Base-by-base conservation (phyloP, 2,797 vertebrate genomes). In the Cichlasoma orientale region DNA sequence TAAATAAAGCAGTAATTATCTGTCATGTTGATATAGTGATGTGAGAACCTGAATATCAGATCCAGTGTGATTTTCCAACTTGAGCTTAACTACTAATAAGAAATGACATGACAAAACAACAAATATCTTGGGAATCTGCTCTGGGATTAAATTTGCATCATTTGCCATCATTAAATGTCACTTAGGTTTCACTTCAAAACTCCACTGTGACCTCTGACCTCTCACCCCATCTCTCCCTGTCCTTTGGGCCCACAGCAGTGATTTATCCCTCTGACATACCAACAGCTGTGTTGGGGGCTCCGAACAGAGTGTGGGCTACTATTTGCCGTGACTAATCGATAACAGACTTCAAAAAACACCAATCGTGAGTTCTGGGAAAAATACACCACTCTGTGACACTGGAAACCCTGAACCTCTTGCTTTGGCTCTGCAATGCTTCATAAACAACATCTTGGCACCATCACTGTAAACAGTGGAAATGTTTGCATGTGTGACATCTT, bases 271-370 rank as follows among this genome's bases (percentile, higher is more conserved):
- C 90, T 92, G 92, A 94, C 94, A 96, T 93, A 92, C 94, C 92
- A 94, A 94, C 96, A 96, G 96, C 96, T 96, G 95, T 93, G 91
- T 92, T 92, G 92, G 88, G 92, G 94, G 92, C 90, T 95, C 87
- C 4, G 25, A 90, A 83, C 89, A 75, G 89, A 94, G 93, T 86
- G 93, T 87, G 90, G 86, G 92, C 92, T 94, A 93, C 94, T 95
- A 95, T 95, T 95, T 93, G 92, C 95, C 90, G 81, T 96, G 94
- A 96, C 96, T 96, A 96, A 96, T 96, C 91, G 91, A 95, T 94
- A 93, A 89, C 96, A 96, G 96, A 95, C 95, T 95, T 95, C 83
- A 93, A 95, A 95, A 94, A 94, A 89, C 83, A 84, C 78, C 82
- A 90, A 84, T 90, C 85, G 80, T 93, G 92, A 94, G 91, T 91